Conservation (phyloP, 2,888 invertebrate genomes). For the Caenorhabditis macrosperma region DNA sequence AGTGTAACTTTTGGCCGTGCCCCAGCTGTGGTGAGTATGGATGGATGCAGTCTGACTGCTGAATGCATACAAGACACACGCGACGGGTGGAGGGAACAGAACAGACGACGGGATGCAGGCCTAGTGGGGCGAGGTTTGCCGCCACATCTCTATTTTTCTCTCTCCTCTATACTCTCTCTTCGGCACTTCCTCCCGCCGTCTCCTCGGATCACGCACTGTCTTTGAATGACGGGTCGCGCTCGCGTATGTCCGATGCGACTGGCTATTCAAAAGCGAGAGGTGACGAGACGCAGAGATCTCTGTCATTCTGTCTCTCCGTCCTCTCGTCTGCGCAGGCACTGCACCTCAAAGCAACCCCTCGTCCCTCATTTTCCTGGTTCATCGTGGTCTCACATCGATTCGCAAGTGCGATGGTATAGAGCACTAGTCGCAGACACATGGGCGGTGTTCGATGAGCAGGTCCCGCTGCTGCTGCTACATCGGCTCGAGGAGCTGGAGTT, state of each 20-base stretch:
- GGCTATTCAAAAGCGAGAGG: constrained; percentile 44
- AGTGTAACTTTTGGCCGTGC: constrained; percentile 47
- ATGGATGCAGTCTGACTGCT: constrained; percentile 45
- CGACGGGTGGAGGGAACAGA: constrained; percentile 42
- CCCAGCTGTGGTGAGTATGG: constrained; percentile 57
- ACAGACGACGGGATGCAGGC: constrained; percentile 19
- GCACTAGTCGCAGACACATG: constrained; percentile 18
- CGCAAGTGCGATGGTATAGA: neutral
- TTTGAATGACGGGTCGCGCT: constrained; percentile 30
- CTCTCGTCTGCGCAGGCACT: neutral
- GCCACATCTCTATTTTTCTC: constrained; percentile 21
- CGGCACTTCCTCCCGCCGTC: neutral
- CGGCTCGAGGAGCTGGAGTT: constrained; percentile 11
- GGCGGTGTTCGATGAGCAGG: constrained; percentile 45
- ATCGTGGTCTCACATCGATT: constrained; percentile 31
- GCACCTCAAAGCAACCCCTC: constrained; percentile 39
- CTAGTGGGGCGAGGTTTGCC: constrained; percentile 34
- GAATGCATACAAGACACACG: constrained; percentile 55
- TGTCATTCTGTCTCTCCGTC: neutral
- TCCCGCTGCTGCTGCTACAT: constrained; percentile 9
- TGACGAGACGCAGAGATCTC: constrained; percentile 10
- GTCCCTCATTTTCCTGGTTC: constrained; percentile 11
- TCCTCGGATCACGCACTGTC: neutral
- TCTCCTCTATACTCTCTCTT: neutral
- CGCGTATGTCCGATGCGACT: constrained; percentile 27